Base-by-base conservation (phyloP, 2,888 invertebrate genomes). In the Laothoe populi region DNA sequence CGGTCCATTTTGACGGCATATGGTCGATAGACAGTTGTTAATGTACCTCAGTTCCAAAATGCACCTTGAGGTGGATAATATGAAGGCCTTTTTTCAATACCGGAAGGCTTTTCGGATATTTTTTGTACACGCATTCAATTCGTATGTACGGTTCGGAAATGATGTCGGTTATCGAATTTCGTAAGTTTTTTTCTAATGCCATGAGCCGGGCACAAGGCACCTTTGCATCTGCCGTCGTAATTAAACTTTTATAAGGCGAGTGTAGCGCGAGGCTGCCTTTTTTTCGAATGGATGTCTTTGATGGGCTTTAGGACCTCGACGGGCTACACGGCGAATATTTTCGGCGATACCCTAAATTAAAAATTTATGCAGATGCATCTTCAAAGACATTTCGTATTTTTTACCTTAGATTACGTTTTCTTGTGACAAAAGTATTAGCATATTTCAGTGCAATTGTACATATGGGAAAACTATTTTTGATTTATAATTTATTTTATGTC, bases 1-100 rank as follows among this genome's bases (percentile, higher is more conserved):
- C 70, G 71, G 73, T 76, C 71, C 66, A 66, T 74, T 78, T 70
- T 73, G 74, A 77, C 73, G 75, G 72, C 82, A 81, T 81, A 80
- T 79, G 81, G 79, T 69, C 69, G 68, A 64, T 66, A n/a, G 21
- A 23, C 38, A 35, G 44, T 57, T 46, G 35, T 48, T 13, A 46
- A 42, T 3, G 2, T 16, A 5, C 31, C 24, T 40, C 11, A 13
- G n/a, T 13, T n/a, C 24, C 8, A 38, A 45, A 59, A 44, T 19
- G 45, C 53, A 53, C 53, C 53, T 53, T 35, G 11, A 19, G 1
- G 11, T 10, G 1, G n/a, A 0, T 4, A 16, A 10, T 8, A 5
- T 10, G 19, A 35, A 16, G 35, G 1, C n/a, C 31, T n/a, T 1
- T 19, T 53, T 49, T 26, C 10, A 19, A 19, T 19, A 31, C 10